Evolutionary conservation across 92 coral and sea anemone genomes (phyloP).

Genomic region (Epizoanthus illoricatus): DNA sequence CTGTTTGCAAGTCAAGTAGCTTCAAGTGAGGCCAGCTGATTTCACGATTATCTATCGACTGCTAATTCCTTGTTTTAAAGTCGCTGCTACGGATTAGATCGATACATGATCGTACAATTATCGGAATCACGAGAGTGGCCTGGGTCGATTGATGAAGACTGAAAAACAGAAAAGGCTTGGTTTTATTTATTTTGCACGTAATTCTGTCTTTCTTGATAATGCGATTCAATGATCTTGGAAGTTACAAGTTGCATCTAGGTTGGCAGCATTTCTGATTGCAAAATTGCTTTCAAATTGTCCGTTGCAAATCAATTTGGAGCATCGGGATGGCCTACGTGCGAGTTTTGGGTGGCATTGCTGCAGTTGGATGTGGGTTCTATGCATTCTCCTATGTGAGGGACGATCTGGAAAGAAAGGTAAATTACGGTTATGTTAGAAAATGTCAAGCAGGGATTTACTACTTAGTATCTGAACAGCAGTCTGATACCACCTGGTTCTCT

Average conservation of each 20-base stretch:
- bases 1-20: neutral
- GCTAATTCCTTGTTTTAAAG: no score
- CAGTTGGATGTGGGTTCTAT: slow-evolving; percentile 73
- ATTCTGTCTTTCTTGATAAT: neutral
- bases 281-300: neutral
- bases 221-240: neutral
- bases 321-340: slow-evolving; percentile 63
- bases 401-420: slow-evolving; percentile 47
- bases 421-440: neutral
- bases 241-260: neutral
- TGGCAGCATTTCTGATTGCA: neutral
- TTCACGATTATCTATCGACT: slow-evolving; percentile 3
- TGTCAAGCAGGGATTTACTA: no score
- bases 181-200: neutral
- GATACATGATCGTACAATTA: slow-evolving; percentile 10
- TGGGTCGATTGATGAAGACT: neutral
- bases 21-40: neutral
- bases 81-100: neutral
- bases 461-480: no score
- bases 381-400: slow-evolving; percentile 48
- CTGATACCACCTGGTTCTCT: no score
- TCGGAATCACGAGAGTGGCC: neutral
- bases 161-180: neutral
- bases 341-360: slow-evolving; percentile 68
- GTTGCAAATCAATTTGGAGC: neutral